These are phyloP conservation scores for Diglossa cyanea DNA, from an alignment of 2,797 vertebrate species.

Conservation along the genomic window DNA sequence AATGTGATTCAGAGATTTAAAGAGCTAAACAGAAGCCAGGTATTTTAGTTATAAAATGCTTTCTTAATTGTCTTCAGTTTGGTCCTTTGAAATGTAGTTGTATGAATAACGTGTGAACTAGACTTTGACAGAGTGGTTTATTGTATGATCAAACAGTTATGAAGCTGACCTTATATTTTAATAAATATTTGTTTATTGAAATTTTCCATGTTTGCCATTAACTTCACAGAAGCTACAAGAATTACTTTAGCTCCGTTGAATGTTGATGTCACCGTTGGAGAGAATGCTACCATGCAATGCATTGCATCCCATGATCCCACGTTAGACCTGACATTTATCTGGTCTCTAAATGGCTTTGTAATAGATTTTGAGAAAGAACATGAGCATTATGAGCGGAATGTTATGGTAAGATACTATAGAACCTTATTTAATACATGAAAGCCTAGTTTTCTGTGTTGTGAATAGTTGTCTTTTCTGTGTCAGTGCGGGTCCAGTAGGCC, in stretches of 20 bases:
- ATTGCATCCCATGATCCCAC: slow-evolving; percentile 86
- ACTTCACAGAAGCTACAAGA: slow-evolving; percentile 87
- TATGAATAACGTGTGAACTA: background rate
- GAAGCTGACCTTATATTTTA: background rate
- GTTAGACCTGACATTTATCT: slow-evolving; percentile 93
- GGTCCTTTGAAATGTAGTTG: background rate
- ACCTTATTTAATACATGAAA: background rate
- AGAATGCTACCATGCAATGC: slow-evolving; percentile 88
- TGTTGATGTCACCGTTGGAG: slow-evolving; percentile 87
- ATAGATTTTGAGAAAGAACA: slow-evolving; percentile 88
- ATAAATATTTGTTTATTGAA: slow-evolving; percentile 6
- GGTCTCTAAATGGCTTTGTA: slow-evolving; percentile 87
- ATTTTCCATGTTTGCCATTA: slow-evolving; percentile 33
- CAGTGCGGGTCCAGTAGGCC: background rate
- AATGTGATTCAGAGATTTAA: background rate
- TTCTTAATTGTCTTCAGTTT: background rate
- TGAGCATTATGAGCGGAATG: slow-evolving; percentile 84
- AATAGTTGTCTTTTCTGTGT: background rate
- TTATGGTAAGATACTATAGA: slow-evolving; percentile 77
- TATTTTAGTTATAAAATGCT: background rate
- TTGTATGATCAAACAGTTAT: background rate
- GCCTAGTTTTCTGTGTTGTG: background rate
- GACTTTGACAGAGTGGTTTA: background rate
- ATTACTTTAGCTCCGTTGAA: slow-evolving; percentile 90
- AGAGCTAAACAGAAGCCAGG: background rate